These are phyloP conservation scores for Paragorgia papillata DNA, from an alignment of 92 coral and sea anemone species.

Conservation along the genomic window DNA sequence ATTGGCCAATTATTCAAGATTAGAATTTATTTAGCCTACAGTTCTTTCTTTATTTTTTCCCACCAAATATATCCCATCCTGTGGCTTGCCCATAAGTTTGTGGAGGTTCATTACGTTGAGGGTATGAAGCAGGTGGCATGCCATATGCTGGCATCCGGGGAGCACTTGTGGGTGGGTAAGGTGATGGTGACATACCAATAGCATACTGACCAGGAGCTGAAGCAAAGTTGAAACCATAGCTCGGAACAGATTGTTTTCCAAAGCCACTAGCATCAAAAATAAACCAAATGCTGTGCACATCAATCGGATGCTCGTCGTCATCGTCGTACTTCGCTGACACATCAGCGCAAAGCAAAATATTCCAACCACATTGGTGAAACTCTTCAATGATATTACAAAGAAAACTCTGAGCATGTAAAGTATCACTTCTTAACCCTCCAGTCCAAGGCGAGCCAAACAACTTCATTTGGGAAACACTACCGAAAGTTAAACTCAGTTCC, in stretches of 20 bases:
- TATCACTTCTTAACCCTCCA: constrained; percentile 33
- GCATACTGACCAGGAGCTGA: not conserved
- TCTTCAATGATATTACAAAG: constrained; percentile 55
- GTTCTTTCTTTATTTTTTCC: no score
- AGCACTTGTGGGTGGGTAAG: not conserved
- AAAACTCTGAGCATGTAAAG: constrained; percentile 51
- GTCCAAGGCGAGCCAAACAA: constrained; percentile 58
- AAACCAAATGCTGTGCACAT: constrained; percentile 70
- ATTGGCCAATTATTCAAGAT: no score
- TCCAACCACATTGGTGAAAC: constrained; percentile 53
- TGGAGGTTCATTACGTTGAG: not conserved
- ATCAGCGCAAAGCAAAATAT: constrained; percentile 43
- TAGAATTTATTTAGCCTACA: no score
- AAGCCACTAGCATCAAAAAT: constrained; percentile 38
- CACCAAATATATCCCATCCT: not conserved
- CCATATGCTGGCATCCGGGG: not conserved
- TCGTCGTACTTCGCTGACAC: constrained; percentile 72
- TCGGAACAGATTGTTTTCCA: not conserved
- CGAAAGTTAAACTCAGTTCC: constrained; percentile 32
- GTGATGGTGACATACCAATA: constrained; percentile 7
- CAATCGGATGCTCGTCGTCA: constrained; percentile 58
- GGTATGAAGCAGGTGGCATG: not conserved
- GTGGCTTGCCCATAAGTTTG: not conserved
- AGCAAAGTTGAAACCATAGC: constrained; percentile 23
- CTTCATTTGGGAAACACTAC: constrained; percentile 48